Percentiles rank a stretch among this genome's conserved stretches.
phyloP scores from a whole-genome alignment of 2,113 vertebrate genomes.

The Scomber japonicus region DNA sequence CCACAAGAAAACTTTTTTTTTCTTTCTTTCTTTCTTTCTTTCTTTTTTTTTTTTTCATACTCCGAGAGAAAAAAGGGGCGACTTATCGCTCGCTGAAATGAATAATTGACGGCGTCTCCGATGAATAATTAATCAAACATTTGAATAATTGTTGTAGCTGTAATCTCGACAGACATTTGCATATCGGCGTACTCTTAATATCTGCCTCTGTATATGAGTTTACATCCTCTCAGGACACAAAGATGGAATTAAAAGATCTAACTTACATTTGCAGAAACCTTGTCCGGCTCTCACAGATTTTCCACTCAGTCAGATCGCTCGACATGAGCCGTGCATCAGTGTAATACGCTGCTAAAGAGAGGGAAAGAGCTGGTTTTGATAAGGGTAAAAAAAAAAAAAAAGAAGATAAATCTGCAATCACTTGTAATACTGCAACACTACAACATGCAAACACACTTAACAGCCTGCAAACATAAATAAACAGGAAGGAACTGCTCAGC shows the following conservation, averaged over 20 bases:
- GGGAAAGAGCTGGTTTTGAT: slow-evolving; percentile 1
- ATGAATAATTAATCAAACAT: slow-evolving; percentile 98
- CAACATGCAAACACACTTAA: neutral
- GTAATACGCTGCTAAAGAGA: neutral
- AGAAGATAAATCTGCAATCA: slow-evolving; percentile 12
- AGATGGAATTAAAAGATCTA: slow-evolving; percentile 76
- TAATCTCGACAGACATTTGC: slow-evolving; percentile 98
- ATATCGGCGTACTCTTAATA: slow-evolving; percentile 91
- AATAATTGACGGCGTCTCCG: slow-evolving; percentile 96
- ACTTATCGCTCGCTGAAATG: slow-evolving; percentile 92
- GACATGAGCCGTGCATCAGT: neutral
- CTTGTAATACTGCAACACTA: neutral
- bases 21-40: slow-evolving; percentile 18
- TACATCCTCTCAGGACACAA: slow-evolving; percentile 90
- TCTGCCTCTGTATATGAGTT: slow-evolving; percentile 89
- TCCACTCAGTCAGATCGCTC: slow-evolving; percentile 22
- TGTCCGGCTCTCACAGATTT: slow-evolving; percentile 30
- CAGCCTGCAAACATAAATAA: no score
- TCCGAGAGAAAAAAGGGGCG: slow-evolving; percentile 76
- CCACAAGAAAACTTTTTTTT: slow-evolving; percentile 69
- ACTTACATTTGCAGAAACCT: slow-evolving; percentile 57
- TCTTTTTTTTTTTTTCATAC: slow-evolving; percentile 49
- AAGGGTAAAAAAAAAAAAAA: no score
- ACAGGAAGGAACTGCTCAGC: neutral
- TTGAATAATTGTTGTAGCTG: slow-evolving; percentile 98